Percentiles rank a stretch among this genome's conserved stretches.
Evolutionary conservation across 2,113 vertebrate genomes (phyloP).

Genomic region (Entelurus aequoreus): DNA sequence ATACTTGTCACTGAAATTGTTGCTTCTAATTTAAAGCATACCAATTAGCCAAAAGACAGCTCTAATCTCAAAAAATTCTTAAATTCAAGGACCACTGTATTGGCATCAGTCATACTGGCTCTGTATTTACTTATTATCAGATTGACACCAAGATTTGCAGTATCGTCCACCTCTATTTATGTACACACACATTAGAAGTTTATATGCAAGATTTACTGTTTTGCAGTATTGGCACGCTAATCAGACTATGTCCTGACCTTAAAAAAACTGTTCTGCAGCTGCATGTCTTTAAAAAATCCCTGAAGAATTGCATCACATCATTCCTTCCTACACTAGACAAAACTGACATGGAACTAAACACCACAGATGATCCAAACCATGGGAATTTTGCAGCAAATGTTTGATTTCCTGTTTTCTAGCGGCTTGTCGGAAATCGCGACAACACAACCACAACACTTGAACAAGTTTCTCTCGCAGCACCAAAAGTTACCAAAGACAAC

Average conservation of each 20-base stretch:
- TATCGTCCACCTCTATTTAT: too few species aligned
- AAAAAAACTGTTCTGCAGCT: constrained; percentile 45
- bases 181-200: too few species aligned
- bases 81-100: too few species aligned
- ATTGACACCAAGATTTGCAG: too few species aligned
- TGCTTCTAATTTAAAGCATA: too few species aligned
- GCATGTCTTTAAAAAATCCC: constrained; percentile 38
- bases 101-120: too few species aligned
- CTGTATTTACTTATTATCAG: too few species aligned
- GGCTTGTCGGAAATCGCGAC: constrained; percentile 28
- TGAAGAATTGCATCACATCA: constrained; percentile 58
- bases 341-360: constrained; percentile 32
- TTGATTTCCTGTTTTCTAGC: constrained; percentile 17
- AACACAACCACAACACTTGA: constrained; percentile 34
- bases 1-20: too few species aligned
- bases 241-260: not conserved
- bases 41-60: too few species aligned
- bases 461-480: constrained; percentile 3
- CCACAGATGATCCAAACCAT: not conserved
- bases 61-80: too few species aligned
- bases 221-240: not conserved
- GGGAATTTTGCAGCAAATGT: constrained; percentile 6
- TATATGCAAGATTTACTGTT: not conserved
- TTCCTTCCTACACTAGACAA: constrained; percentile 51
- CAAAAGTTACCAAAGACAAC: not conserved